Conservation (phyloP, 2,888 invertebrate genomes). For the Drosophila infuscata region DNA sequence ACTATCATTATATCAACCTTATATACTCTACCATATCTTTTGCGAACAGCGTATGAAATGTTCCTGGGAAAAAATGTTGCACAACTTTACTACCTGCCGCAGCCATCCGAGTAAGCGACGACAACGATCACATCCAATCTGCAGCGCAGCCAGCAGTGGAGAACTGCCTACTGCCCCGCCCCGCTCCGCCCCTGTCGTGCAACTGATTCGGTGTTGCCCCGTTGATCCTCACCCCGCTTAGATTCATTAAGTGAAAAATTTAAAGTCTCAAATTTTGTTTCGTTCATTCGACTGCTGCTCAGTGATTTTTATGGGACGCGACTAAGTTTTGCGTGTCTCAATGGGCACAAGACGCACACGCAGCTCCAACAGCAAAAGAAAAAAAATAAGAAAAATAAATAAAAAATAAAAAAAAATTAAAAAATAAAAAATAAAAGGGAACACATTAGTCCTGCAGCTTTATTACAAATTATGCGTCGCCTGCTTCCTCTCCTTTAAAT, state of each 20-base stretch:
- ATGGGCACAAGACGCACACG: slow-evolving; percentile 35
- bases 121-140: slow-evolving; percentile 52
- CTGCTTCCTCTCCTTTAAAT: slow-evolving; percentile 30
- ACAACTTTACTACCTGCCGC: slow-evolving; percentile 75
- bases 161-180: slow-evolving; percentile 1
- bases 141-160: slow-evolving; percentile 3
- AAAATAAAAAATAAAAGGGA: slow-evolving; percentile 24
- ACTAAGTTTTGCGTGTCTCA: slow-evolving; percentile 39
- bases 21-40: background rate
- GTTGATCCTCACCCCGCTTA: slow-evolving; percentile 60
- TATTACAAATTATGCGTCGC: slow-evolving; percentile 80
- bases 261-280: slow-evolving; percentile 74
- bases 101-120: slow-evolving; percentile 32
- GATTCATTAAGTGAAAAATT: slow-evolving; percentile 80
- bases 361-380: slow-evolving; percentile 5
- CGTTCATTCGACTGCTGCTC: slow-evolving; percentile 62
- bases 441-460: slow-evolving; percentile 77
- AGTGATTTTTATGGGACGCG: slow-evolving; percentile 65
- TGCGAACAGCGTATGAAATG: slow-evolving; percentile 33
- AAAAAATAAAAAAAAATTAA: slow-evolving; percentile 1
- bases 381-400: background rate
- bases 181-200: background rate
- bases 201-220: background rate
- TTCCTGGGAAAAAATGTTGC: slow-evolving; percentile 81
- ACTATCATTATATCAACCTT: background rate